Percentiles rank a stretch among this genome's conserved stretches.
phyloP scores from a whole-genome alignment of 2,888 invertebrate species.

The Phalera bucephala region DNA sequence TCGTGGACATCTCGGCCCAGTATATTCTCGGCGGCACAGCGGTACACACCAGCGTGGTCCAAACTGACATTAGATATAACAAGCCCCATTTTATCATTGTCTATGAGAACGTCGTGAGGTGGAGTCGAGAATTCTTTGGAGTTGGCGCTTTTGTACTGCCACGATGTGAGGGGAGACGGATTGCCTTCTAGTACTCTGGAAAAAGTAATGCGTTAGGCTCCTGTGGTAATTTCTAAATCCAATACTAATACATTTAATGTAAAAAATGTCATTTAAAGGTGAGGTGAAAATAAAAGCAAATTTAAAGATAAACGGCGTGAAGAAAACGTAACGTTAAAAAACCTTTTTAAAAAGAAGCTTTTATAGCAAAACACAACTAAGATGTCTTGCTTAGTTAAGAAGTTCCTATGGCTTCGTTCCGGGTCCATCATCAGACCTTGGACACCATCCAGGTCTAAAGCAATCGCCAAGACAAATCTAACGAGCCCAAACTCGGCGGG shows the following conservation, averaged over 20 bases:
- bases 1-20: constrained; percentile 55
- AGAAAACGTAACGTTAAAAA: too few relatives aligned
- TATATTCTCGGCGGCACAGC: constrained; percentile 60
- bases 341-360: too few relatives aligned
- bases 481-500: too few relatives aligned
- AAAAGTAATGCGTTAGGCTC: background rate
- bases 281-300: constrained; percentile 2
- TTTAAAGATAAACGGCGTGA: too few relatives aligned
- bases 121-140: constrained; percentile 29
- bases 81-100: constrained; percentile 27
- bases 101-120: constrained; percentile 23
- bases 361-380: too few relatives aligned
- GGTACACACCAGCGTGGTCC: constrained; percentile 52
- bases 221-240: background rate
- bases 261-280: too few relatives aligned
- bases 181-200: constrained; percentile 57
- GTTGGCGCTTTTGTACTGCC: constrained; percentile 41
- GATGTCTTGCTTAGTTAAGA: too few relatives aligned
- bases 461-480: too few relatives aligned
- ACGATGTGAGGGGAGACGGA: constrained; percentile 52
- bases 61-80: constrained; percentile 44
- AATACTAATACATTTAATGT: too few relatives aligned
- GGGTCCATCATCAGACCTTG: too few relatives aligned
- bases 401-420: too few relatives aligned
- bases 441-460: too few relatives aligned